These are phyloP conservation scores for Globicephala melas DNA, from an alignment of 2,113 vertebrate genomes.

Conservation along the genomic window DNA sequence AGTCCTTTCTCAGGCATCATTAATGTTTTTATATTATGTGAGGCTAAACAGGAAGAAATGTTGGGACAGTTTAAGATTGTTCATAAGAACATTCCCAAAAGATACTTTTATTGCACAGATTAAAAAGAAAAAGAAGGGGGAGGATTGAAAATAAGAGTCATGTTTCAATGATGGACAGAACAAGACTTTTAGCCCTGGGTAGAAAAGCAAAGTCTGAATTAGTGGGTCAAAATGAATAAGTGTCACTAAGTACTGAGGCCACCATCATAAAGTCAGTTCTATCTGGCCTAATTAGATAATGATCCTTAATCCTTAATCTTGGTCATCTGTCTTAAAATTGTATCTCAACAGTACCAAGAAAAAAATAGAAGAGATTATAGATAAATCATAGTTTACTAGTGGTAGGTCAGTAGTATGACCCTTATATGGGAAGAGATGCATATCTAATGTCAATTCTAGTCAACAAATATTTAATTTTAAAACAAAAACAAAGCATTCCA, in stretches of 20 bases:
- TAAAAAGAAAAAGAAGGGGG: background rate
- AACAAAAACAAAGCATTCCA: background rate
- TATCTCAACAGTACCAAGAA: background rate
- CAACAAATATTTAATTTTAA: conserved; percentile 9
- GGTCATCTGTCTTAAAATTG: conserved; percentile 22
- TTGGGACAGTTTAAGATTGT: background rate
- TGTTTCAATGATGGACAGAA: background rate
- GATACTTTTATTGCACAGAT: background rate
- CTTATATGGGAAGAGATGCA: background rate
- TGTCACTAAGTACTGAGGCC: background rate
- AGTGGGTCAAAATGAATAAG: background rate
- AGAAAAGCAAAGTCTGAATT: background rate
- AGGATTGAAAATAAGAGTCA: background rate
- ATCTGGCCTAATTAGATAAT: background rate
- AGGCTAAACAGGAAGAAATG: background rate
- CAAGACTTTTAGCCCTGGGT: background rate
- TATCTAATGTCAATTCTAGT: conserved; percentile 30
- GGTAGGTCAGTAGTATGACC: background rate
- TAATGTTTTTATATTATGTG: background rate
- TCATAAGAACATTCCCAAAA: conserved; percentile 1
- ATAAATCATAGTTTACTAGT: conserved; percentile 21
- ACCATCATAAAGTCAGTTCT: conserved; percentile 12
- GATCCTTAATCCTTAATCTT: conserved; percentile 24
- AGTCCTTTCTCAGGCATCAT: background rate
- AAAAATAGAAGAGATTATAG: background rate